Percentiles rank a stretch among this genome's conserved stretches.
Conservation (phyloP, 2,113 vertebrate genomes). For the Colinus virginianus region DNA sequence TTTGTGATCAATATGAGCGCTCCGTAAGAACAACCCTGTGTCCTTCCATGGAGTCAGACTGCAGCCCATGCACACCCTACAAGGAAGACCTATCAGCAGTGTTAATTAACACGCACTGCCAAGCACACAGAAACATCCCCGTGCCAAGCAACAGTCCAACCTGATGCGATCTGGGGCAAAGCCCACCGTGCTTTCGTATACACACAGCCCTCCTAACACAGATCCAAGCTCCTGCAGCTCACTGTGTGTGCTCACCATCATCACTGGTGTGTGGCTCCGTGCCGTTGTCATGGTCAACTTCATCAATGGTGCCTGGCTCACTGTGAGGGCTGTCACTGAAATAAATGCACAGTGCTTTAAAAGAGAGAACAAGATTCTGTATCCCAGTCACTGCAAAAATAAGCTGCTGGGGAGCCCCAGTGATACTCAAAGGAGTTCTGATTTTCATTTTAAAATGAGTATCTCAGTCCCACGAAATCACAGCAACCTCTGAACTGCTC, state of each 20-base stretch:
- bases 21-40: background rate
- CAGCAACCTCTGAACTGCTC: background rate
- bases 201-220: background rate
- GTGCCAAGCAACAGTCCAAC: background rate
- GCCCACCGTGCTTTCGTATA: background rate
- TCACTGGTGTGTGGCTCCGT: conserved; percentile 97
- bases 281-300: conserved; percentile 94
- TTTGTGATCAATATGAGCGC: accelerated
- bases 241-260: conserved; percentile 83
- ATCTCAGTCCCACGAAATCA: background rate
- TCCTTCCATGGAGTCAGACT: background rate
- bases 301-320: conserved; percentile 96
- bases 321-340: conserved; percentile 97
- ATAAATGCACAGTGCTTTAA: background rate
- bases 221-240: background rate
- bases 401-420: background rate
- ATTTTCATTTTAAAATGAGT: background rate
- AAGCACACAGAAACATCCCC: background rate
- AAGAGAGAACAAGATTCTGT: accelerated
- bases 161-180: background rate
- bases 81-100: background rate
- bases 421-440: background rate
- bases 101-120: background rate
- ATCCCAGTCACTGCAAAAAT: background rate
- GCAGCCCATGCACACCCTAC: background rate